Evolutionary conservation across 2,888 invertebrate species (phyloP), one percentile per base, ranked within the genome.

Genomic region (Synergus japonicus): DNA sequence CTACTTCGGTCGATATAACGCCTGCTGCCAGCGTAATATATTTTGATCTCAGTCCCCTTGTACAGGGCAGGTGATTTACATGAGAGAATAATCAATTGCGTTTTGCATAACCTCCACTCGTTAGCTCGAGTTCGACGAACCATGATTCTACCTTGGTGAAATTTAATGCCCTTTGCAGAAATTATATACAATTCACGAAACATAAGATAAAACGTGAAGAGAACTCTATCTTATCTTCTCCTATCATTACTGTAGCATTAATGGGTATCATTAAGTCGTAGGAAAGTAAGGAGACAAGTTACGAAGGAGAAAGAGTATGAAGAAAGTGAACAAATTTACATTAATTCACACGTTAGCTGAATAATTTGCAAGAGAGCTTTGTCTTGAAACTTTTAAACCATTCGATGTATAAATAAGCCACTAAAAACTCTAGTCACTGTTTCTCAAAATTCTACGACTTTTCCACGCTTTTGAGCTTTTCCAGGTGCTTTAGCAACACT

Each of bases 31-130:
- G 49, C 49, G 22, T 49, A 69, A 69, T 69, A 69, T 69, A 69
- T 69, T 69, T 69, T 69, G 69, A 69, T 69, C 69, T 69, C 69
- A 29, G 49, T 69, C 44, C 69, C 49, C 49, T n/a, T 69, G 67
- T 44, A 67, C 44, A 69, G 69, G 67, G 41, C 44, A 69, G 69
- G 69, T 49, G 46, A 69, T 69, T 69, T 69, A 69, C 69, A 69
- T 69, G 69, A 49, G 46, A 69, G 69, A 69, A 69, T 69, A 69
- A 69, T 69, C 69, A 69, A 69, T 49, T 69, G 69, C 46, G 69
- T 69, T 69, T 69, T 69, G 69, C 69, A 69, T 69, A 69, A 69
- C 46, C 46, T 69, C 29, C 49, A 69, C 46, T 69, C 46, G 69
- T 69, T 69, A 49, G 15, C 69, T 69, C 15, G 69, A 69, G 69